A percentile compares a stretch with the other conserved stretches of the same genome.
phyloP scores from a whole-genome alignment of 2,113 vertebrate genomes.

The Dendrocopos noguchii region DNA sequence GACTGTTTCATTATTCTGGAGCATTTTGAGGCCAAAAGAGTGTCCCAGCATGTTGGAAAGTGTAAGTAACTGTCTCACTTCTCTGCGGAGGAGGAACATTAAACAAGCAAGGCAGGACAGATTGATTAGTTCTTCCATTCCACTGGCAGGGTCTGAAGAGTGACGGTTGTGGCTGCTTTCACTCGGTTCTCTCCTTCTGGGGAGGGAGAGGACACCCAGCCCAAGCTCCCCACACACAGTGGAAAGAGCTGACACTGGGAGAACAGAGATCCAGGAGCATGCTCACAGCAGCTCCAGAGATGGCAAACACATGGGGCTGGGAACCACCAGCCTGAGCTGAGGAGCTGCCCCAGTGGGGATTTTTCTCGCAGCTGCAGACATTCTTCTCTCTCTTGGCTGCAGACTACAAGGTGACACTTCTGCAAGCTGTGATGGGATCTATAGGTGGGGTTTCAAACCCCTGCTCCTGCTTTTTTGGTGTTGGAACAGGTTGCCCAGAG shows the following conservation, averaged over 20 bases:
- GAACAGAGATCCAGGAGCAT: neutral
- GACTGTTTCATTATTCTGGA: conserved; percentile 68
- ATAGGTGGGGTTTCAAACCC: neutral
- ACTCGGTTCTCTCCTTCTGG: neutral
- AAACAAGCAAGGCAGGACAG: conserved; percentile 3
- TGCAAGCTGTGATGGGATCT: neutral
- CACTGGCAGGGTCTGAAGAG: conserved; percentile 6
- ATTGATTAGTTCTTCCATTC: neutral
- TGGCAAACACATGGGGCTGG: neutral
- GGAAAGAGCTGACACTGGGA: neutral
- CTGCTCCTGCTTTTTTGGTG: neutral
- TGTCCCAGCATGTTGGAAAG: conserved; percentile 42
- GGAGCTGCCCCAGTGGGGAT: neutral
- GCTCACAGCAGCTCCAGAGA: neutral
- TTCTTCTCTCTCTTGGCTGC: neutral
- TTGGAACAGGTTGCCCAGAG: too few relatives aligned
- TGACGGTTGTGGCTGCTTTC: neutral
- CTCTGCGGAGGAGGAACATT: conserved; percentile 14
- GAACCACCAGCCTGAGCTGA: neutral
- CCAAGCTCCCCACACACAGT: accelerated
- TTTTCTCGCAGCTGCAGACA: neutral
- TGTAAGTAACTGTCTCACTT: conserved; percentile 54
- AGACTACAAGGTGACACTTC: neutral
- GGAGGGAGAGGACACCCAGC: neutral
- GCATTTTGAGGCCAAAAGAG: conserved; percentile 57